These are phyloP conservation scores for Drosophila buzzatii DNA, from an alignment of 2,888 invertebrate genomes.

Conservation along the genomic window DNA sequence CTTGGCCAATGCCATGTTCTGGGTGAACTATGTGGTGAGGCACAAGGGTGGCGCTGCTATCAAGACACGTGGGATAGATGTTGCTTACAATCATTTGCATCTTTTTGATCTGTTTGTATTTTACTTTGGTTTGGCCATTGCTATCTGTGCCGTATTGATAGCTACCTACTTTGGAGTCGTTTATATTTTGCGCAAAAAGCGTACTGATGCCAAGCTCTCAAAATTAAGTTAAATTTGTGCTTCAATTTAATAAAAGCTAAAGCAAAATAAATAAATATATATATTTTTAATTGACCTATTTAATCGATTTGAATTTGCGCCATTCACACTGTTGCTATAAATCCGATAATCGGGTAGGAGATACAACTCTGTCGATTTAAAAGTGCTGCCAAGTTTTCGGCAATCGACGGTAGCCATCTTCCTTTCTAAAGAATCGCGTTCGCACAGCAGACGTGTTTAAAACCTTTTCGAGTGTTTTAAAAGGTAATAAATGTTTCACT, in stretches of 20 bases:
- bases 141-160: conserved; percentile 47
- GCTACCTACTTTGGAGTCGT: conserved; percentile 42
- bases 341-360: conserved; percentile 4
- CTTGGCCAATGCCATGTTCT: conserved; percentile 84
- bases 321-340: conserved; percentile 23
- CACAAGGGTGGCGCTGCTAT: conserved; percentile 83
- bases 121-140: conserved; percentile 68
- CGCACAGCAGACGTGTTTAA: conserved; percentile 84
- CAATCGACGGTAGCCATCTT: conserved; percentile 78
- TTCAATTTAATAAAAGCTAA: conserved; percentile 7
- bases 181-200: conserved; percentile 59
- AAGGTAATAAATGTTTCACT: conserved; percentile 79
- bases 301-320: conserved; percentile 40
- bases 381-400: conserved; percentile 54
- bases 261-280: conserved; percentile 29
- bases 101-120: conserved; percentile 85
- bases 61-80: conserved; percentile 76
- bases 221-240: conserved; percentile 65
- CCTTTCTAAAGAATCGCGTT: conserved; percentile 84
- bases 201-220: conserved; percentile 60
- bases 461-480: conserved; percentile 84
- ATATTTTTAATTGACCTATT: background rate
- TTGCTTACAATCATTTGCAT: conserved; percentile 82
- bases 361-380: conserved; percentile 44
- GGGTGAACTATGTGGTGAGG: conserved; percentile 85